These are phyloP conservation scores for Araneus ventricosus DNA, from an alignment of 1,140 invertebrate genomes.

Conservation along the genomic window DNA sequence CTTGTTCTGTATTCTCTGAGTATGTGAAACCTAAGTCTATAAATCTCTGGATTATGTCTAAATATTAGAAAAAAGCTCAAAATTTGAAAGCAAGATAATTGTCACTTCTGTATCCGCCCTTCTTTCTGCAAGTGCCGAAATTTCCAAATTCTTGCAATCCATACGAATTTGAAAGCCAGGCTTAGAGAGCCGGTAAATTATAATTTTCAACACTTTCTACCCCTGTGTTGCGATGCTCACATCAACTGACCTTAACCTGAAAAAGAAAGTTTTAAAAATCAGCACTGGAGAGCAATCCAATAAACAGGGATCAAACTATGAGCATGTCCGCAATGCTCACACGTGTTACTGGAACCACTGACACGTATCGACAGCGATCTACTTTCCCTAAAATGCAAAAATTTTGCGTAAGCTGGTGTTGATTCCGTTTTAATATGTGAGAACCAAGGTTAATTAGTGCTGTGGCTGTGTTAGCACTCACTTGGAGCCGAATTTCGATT, in stretches of 20 bases:
- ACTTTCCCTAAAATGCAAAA: conserved; percentile 29
- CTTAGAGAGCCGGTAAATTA: not conserved
- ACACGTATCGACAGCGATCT: conserved; percentile 35
- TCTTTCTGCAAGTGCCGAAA: no score
- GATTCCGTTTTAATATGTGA: not conserved
- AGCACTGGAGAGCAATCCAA: not conserved
- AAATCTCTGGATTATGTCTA: no score
- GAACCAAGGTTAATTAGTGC: conserved; percentile 24
- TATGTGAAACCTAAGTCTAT: no score
- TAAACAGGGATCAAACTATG: not conserved
- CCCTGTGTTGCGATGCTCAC: not conserved
- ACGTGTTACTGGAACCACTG: conserved; percentile 13
- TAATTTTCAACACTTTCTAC: not conserved
- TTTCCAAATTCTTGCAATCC: not conserved
- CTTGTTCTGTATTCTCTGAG: no score
- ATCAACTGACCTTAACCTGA: not conserved
- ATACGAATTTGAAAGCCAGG: not conserved
- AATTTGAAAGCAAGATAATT: no score
- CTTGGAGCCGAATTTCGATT: conserved; percentile 11
- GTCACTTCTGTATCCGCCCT: no score
- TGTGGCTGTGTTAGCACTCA: not conserved
- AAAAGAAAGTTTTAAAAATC: not conserved
- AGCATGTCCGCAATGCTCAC: not conserved
- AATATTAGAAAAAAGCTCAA: no score
- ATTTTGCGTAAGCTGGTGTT: conserved; percentile 26